Conservation (phyloP, 2,888 invertebrate species). For the Masnerella sp. region DNA sequence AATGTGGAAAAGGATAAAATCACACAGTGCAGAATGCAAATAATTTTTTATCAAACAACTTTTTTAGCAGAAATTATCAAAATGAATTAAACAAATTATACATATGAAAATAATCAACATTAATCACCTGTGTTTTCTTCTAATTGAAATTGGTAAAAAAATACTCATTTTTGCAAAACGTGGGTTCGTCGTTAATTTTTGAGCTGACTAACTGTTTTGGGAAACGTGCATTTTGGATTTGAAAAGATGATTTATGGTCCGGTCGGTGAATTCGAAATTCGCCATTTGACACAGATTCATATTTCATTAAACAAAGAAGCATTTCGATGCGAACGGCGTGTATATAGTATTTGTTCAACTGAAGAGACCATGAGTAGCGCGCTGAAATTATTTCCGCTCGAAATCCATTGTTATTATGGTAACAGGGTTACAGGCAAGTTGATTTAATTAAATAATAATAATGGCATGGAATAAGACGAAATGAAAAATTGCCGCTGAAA, state of each 20-base stretch:
- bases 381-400: slow-evolving; percentile 49
- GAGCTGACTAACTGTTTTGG: slow-evolving; percentile 25
- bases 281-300: slow-evolving; percentile 51
- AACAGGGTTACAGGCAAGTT: slow-evolving; percentile 29
- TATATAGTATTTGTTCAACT: slow-evolving; percentile 35
- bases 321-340: slow-evolving; percentile 24
- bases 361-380: slow-evolving; percentile 46
- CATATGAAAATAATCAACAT: too few relatives aligned
- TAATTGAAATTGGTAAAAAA: too few relatives aligned
- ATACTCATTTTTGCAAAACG: neutral
- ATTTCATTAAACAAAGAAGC: slow-evolving; percentile 49
- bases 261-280: slow-evolving; percentile 36
- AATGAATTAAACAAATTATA: too few relatives aligned
- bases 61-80: too few relatives aligned
- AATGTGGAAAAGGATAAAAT: too few relatives aligned
- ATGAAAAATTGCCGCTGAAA: neutral
- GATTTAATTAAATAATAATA: slow-evolving; percentile 43
- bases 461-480: slow-evolving; percentile 8
- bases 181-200: too few relatives aligned
- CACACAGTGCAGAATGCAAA: too few relatives aligned
- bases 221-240: slow-evolving; percentile 29
- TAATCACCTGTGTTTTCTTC: too few relatives aligned
- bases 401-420: slow-evolving; percentile 45
- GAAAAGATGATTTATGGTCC: slow-evolving; percentile 33
- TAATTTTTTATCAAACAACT: too few relatives aligned